Percentiles rank a stretch among this genome's conserved stretches.
Conservation (phyloP, 2,113 vertebrate genomes). For the Laticauda colubrina region DNA sequence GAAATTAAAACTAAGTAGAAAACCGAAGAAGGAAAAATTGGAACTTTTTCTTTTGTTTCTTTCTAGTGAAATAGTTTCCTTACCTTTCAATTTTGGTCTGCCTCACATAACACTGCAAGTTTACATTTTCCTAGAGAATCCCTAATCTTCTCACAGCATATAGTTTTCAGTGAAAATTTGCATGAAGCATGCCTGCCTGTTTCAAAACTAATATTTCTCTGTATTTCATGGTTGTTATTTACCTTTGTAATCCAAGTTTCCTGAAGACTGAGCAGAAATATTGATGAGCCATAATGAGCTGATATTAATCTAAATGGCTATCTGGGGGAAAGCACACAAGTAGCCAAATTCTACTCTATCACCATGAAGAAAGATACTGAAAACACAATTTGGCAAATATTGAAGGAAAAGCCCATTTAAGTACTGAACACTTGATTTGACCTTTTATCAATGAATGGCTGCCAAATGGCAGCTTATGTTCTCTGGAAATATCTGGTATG, state of each 20-base stretch:
- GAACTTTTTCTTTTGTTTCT: slow-evolving; percentile 28
- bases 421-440: not conserved
- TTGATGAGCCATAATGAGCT: slow-evolving; percentile 51
- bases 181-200: slow-evolving; percentile 53
- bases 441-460: not conserved
- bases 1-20: not conserved
- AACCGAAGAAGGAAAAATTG: not conserved
- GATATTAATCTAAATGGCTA: slow-evolving; percentile 41
- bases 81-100: not conserved
- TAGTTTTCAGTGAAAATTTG: slow-evolving; percentile 47
- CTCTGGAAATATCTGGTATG: accelerated
- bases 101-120: slow-evolving; percentile 27
- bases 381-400: not conserved
- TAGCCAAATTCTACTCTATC: slow-evolving; percentile 29
- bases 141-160: slow-evolving; percentile 18
- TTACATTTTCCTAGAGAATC: not conserved
- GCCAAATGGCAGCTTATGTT: slow-evolving; percentile 3
- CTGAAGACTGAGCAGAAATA: slow-evolving; percentile 38
- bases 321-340: slow-evolving; percentile 41
- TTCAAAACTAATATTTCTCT: slow-evolving; percentile 44
- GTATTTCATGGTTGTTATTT: slow-evolving; percentile 39
- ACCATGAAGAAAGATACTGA: slow-evolving; percentile 31
- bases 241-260: slow-evolving; percentile 57
- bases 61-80: not conserved
- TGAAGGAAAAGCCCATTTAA: slow-evolving; percentile 29